Percentiles rank a stretch among this genome's conserved stretches.
Evolutionary conservation across 2,888 invertebrate species (phyloP).

Genomic region (Caradrina kadenii): DNA sequence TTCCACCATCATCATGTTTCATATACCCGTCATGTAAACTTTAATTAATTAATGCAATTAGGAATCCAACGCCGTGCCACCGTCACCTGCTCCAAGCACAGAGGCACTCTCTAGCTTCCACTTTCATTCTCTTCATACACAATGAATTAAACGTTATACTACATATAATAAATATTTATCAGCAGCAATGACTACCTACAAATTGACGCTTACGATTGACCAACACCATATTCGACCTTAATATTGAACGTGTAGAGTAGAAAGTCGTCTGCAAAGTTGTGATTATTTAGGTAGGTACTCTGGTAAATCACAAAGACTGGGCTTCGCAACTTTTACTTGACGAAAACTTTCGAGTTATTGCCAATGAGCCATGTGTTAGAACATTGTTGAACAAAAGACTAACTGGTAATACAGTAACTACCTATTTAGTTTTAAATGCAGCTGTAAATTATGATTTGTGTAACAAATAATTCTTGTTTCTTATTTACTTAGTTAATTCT

Average conservation of each 20-base stretch:
- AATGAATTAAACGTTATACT: conserved; percentile 46
- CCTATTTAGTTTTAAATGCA: conserved; percentile 7
- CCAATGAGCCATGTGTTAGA: conserved; percentile 38
- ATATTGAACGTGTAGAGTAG: conserved; percentile 16
- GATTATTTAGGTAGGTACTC: conserved; percentile 63
- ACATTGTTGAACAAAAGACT: conserved; percentile 35
- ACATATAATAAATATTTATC: conserved; percentile 63
- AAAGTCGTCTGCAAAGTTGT: conserved; percentile 35
- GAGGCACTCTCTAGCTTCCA: conserved; percentile 40
- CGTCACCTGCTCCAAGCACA: background rate
- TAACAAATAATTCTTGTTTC: background rate
- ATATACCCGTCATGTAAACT: background rate
- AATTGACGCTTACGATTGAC: conserved; percentile 47
- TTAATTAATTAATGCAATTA: conserved; percentile 37
- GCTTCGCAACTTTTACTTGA: conserved; percentile 66
- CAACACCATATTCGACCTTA: conserved; percentile 45
- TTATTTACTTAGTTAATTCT: background rate
- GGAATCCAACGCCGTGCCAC: conserved; percentile 6
- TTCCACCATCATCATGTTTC: background rate
- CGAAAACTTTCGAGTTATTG: conserved; percentile 62
- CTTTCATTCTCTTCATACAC: conserved; percentile 53
- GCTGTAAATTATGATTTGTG: background rate
- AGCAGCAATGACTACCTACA: conserved; percentile 56
- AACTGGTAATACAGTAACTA: background rate
- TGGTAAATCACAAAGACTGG: conserved; percentile 57